Evolutionary conservation across 2,113 vertebrate genomes (phyloP).

Genomic region (Hipposideros armiger): DNA sequence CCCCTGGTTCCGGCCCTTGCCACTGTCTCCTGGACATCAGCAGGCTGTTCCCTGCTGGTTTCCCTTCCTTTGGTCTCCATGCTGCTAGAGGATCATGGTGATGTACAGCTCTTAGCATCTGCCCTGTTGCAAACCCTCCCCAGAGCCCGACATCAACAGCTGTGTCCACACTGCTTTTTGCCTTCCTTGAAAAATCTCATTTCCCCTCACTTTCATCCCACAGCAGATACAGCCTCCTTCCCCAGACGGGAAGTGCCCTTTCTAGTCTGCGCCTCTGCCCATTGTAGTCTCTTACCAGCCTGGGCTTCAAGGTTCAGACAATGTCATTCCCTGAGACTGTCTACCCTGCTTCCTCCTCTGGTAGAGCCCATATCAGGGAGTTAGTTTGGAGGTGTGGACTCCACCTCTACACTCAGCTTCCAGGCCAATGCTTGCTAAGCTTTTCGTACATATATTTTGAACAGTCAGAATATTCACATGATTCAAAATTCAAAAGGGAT

Average conservation of each 20-base stretch:
- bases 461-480: not conserved
- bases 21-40: not conserved
- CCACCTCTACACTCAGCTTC: not conserved
- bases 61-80: not conserved
- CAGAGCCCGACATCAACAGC: not conserved
- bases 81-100: not conserved
- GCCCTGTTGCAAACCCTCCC: not conserved
- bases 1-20: not conserved
- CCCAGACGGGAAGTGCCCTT: not conserved
- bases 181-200: not conserved
- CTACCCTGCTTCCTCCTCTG: not conserved
- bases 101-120: not conserved
- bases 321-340: not conserved
- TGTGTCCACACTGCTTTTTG: not conserved
- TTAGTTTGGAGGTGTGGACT: not conserved
- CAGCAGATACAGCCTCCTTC: not conserved
- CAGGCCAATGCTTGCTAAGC: not conserved
- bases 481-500: slow-evolving; percentile 40
- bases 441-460: not conserved
- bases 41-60: not conserved
- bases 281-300: not conserved
- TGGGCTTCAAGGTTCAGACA: slow-evolving; percentile 29
- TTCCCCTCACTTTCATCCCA: not conserved
- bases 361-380: not conserved
- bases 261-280: not conserved